Evolutionary conservation across 2,797 vertebrate species (phyloP), one percentile per base, ranked within the genome.

Genomic region (Miopithecus talapoin): DNA sequence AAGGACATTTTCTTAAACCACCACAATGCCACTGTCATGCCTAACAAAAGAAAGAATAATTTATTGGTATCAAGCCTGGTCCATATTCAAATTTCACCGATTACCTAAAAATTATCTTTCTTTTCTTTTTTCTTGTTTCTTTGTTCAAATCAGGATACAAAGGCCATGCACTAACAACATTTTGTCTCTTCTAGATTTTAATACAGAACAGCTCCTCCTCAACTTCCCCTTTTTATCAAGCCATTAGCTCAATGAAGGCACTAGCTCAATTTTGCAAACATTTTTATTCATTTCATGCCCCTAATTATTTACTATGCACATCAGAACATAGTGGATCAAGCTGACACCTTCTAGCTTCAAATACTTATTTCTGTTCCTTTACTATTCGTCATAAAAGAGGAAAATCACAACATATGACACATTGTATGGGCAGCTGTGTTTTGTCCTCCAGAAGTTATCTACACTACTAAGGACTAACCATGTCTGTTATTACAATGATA

Each of bases 401-500:
- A 84, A 96, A 97, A 95, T 48, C 88, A 92, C 57, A 39, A 86
- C 36, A 81, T 7, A 80, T 19, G 89, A 76, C 75, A 89, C 36
- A 78, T 39, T 68, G 41, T 2, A 74, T 8, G 2, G 55, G 85
- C 76, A 86, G 93, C 89, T 96, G 79, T 90, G 90, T 84, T 97
- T 84, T 97, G 80, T 96, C 94, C 95, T 95, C 95, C 78, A 96
- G 88, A 84, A 95, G 95, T 97, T 86, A 98, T 86, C 41, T 33
- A 26, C 78, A 75, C 87, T 95, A 97, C 92, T 85, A 96, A 96
- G 79, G 81, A 96, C 80, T 93, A 97, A 46, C 94, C 80, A 97
- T 36, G 91, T 87, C 95, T 97, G 85, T 74, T 97, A 75, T 94
- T 87, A 93, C 46, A 97, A 68, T 83, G 80, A 98, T 59, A 59